Conservation (phyloP, 37 sponge, comb jelly and placozoan genomes). For the Crambe crambe region DNA sequence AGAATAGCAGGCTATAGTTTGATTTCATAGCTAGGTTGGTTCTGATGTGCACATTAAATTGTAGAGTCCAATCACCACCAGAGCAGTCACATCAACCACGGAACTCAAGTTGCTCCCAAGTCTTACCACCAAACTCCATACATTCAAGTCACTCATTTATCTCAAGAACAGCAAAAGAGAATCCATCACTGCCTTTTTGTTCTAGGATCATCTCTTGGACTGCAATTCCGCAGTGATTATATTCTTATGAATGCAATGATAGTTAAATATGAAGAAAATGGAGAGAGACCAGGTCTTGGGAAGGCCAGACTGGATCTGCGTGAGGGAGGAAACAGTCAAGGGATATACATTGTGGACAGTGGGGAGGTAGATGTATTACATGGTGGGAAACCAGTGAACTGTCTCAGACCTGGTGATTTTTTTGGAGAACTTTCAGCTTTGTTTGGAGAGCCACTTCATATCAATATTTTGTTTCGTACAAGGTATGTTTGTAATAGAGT, state of each 20-base stretch:
- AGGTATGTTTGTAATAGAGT: too few species aligned
- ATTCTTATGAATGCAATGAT: not conserved
- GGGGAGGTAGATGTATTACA: constrained; percentile 29
- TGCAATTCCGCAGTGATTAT: not conserved
- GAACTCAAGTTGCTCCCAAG: too few species aligned
- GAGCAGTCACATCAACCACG: too few species aligned
- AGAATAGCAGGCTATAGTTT: too few species aligned
- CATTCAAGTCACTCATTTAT: too few species aligned
- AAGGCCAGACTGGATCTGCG: too few species aligned
- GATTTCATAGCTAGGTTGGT: too few species aligned
- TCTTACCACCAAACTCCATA: too few species aligned
- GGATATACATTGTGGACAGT: constrained; percentile 39
- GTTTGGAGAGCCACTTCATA: not conserved
- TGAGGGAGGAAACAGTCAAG: not conserved
- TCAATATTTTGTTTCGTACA: too few species aligned
- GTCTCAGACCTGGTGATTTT: constrained; percentile 40
- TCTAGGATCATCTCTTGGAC: not conserved
- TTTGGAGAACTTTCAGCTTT: constrained; percentile 57
- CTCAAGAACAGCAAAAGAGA: constrained; percentile 8
- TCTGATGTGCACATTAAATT: too few species aligned
- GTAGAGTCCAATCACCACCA: too few species aligned
- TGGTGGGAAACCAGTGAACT: constrained; percentile 10
- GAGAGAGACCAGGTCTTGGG: too few species aligned
- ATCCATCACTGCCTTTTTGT: constrained; percentile 14
- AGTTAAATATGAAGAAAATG: not conserved